Conservation (phyloP, 2,888 invertebrate genomes). For the Tiliacea citrago region DNA sequence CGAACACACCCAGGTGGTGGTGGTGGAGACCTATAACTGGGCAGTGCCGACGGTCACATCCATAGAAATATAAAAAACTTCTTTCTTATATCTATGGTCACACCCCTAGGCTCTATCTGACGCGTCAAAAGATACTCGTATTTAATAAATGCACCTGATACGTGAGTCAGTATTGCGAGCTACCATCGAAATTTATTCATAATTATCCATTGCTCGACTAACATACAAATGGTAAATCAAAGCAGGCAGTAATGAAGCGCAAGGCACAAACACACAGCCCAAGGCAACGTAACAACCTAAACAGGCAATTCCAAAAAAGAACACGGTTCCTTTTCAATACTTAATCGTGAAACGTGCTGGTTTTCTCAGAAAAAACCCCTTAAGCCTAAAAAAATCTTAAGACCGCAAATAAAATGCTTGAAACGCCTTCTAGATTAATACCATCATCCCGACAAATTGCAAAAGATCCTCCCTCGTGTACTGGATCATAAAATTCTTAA, state of each 20-base stretch:
- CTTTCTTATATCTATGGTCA: no score
- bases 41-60: no score
- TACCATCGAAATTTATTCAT: background rate
- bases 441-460: slow-evolving; percentile 49
- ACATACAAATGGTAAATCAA: slow-evolving; percentile 18
- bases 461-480: slow-evolving; percentile 54
- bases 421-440: slow-evolving; percentile 55
- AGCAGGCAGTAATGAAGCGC: slow-evolving; percentile 12
- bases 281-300: background rate
- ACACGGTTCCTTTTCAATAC: background rate
- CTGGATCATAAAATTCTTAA: slow-evolving; percentile 73
- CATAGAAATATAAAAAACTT: no score
- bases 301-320: slow-evolving; percentile 13
- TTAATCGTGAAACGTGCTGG: background rate
- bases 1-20: no score
- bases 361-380: background rate
- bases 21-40: no score
- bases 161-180: background rate
- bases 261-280: background rate
- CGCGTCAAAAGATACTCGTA: background rate
- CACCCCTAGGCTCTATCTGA: background rate
- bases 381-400: background rate
- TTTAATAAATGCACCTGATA: background rate
- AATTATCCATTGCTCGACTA: slow-evolving; percentile 3
- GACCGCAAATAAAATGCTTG: slow-evolving; percentile 1